Evolutionary conservation across 2,888 invertebrate species (phyloP), one percentile per base, ranked within the genome.

Genomic region (Apotomis capreana): DNA sequence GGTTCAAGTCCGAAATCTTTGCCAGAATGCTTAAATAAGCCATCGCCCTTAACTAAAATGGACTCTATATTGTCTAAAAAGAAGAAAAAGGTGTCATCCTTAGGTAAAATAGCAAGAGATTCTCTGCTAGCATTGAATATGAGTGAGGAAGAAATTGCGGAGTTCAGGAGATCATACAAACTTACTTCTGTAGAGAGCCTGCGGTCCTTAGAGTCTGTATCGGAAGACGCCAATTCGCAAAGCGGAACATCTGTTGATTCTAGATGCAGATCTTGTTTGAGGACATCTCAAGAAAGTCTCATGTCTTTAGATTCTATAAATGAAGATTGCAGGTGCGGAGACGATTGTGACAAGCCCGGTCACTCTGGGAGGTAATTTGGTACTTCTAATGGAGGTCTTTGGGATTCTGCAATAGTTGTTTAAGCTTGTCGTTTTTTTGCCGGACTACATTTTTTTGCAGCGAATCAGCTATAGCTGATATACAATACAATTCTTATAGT

Each of bases 61-160:
- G 90, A 90, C 0, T 80, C 86, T 0, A 80, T 88, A 12, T 51
- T 88, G 10, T 81, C 77, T 0, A 92, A 88, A 71, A 92, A 91
- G 77, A 92, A 90, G 78, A 91, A 90, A 72, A 92, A 89, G 12
- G 89, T 92, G 0, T 91, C 90, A 0, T 91, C 91, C 10, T 67
- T 94, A 4, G 94, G 94, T 0, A 94, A 92, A 78, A 92, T 93
- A 77, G 93, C 94, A 6, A 82, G 88, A 49, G 94, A 94, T 76
- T 93, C 93, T 0, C 77, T 94, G 0, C 76, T 93, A 15, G 93
- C 93, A 0, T 74, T 94, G 5, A 93, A 94, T 74, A 92, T 93
- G 90, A 89, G 87, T 10, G 93, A 93, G 3, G 93, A 93, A 3
- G 94, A 93, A 12, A 91, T 93, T 2, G 89, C 90, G 0, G 93